Percentiles rank a stretch among this genome's conserved stretches.
These are phyloP conservation scores for Botia almorhae DNA, from an alignment of 2,797 vertebrate genomes.

Conservation along the genomic window DNA sequence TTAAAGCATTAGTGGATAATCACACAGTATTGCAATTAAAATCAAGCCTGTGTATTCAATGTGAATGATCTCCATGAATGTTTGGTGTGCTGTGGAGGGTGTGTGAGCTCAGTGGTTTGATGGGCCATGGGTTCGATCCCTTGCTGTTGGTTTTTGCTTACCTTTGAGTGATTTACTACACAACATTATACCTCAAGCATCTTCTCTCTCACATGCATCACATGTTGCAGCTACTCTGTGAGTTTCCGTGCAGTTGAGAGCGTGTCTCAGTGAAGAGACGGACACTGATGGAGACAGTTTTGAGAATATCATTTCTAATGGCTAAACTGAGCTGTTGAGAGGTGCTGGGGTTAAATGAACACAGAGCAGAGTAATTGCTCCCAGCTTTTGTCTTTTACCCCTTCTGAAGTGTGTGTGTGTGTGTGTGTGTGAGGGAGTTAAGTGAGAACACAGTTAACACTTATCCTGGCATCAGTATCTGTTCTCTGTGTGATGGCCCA, in stretches of 20 bases:
- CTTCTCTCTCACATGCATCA: not conserved
- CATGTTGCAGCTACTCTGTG: not conserved
- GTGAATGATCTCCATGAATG: slow-evolving; percentile 66
- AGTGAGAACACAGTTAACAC: slow-evolving; percentile 46
- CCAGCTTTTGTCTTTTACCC: slow-evolving; percentile 74
- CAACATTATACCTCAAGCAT: slow-evolving; percentile 13
- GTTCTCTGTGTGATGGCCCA: slow-evolving; percentile 19
- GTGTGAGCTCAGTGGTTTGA: not conserved
- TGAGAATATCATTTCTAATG: slow-evolving; percentile 87
- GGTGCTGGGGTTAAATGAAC: slow-evolving; percentile 89
- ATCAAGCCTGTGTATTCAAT: slow-evolving; percentile 69
- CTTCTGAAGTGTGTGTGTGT: slow-evolving; percentile 10
- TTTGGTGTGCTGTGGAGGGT: slow-evolving; percentile 46
- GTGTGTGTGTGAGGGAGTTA: slow-evolving; percentile 7
- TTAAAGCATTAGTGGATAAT: slow-evolving; percentile 78
- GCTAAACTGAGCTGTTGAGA: slow-evolving; percentile 84
- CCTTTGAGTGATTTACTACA: slow-evolving; percentile 47
- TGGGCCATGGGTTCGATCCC: too few relatives aligned
- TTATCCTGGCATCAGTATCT: slow-evolving; percentile 18
- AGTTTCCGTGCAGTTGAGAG: not conserved
- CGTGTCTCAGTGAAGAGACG: slow-evolving; percentile 61
- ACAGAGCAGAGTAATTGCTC: slow-evolving; percentile 86
- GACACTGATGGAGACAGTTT: slow-evolving; percentile 80
- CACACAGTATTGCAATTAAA: slow-evolving; percentile 74
- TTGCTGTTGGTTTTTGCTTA: slow-evolving; percentile 30